phyloP scores from a whole-genome alignment of 2,797 vertebrate genomes.

The Hyperoplus lanceolatus region DNA sequence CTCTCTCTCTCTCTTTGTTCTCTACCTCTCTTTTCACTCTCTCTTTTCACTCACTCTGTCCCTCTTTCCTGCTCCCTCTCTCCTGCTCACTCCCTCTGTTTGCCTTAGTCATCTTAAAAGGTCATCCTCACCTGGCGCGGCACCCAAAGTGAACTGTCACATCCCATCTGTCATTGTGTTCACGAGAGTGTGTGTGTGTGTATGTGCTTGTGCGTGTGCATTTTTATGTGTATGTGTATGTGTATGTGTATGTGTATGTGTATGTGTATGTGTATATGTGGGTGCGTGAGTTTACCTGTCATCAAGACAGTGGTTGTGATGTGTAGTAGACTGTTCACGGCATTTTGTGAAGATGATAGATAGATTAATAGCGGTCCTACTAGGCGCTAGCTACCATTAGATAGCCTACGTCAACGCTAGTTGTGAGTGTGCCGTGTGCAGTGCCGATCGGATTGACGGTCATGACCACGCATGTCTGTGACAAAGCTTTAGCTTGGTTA shows the following conservation, averaged over 20 bases:
- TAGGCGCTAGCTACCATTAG: too few species aligned
- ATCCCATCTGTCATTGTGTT: constrained; percentile 65
- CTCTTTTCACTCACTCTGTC: constrained; percentile 26
- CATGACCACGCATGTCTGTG: too few species aligned
- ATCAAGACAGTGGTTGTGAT: too few species aligned
- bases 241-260: constrained; percentile 2
- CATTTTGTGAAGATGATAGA: constrained; percentile 5
- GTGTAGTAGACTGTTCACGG: constrained; percentile 11
- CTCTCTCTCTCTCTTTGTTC: constrained; percentile 30
- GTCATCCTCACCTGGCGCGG: constrained; percentile 73
- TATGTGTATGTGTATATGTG: neutral
- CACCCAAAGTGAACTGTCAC: constrained; percentile 72
- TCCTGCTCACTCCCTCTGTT: constrained; percentile 45
- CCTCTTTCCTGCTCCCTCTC: constrained; percentile 26
- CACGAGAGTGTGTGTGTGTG: constrained; percentile 14
- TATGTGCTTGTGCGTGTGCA: neutral
- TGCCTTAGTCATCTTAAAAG: constrained; percentile 71
- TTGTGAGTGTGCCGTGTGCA: too few species aligned
- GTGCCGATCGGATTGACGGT: too few species aligned
- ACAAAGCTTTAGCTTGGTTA: too few species aligned
- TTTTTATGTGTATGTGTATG: neutral
- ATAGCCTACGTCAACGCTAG: too few species aligned
- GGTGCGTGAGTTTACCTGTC: too few species aligned
- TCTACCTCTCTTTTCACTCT: constrained; percentile 17
- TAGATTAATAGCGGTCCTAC: neutral